Base-by-base conservation (phyloP, 2,797 vertebrate species). In the Myripristis jacobus region DNA sequence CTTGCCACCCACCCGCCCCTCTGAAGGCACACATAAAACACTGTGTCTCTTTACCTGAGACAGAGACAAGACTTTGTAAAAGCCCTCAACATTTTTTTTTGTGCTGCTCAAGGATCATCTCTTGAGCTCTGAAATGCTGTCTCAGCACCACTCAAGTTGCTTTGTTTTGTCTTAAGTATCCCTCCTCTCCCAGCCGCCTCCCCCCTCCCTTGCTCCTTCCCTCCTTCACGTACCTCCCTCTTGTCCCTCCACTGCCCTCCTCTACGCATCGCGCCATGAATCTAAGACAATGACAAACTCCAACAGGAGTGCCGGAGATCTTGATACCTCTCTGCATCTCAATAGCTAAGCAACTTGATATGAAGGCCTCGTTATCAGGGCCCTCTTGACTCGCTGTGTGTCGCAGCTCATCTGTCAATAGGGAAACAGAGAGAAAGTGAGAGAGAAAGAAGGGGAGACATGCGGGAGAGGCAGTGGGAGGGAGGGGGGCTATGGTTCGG, bases 231-330 rank as follows among this genome's bases (percentile, higher is more conserved):
- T 52, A 69, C 73, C 68, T 52, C 61, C 60, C 63, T 79, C 74
- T 81, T 43, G 67, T 65, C 67, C 73, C 58, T 0, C 75, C 67
- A 55, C 68, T 84, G 87, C 87, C 89, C 86, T 93, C 93, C 91
- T 88, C 92, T 88, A 80, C 2, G 88, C 83, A 92, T 94, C 92
- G 90, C 75, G 89, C 85, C 80, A 63, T 61, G 90, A 92, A 93
- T 94, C 93, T 90, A 86, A 89, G 92, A 85, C 90, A 88, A 89
- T 93, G 94, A 95, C 94, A 95, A 92, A 94, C 85, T 89, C 85
- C 88, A 92, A 95, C 93, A 93, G 94, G 92, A 69, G 79, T 93
- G 92, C 86, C 87, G 77, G 87, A 72, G 81, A 93, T 95, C 92
- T 93, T 88, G 87, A 94, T 95, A 93, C 92, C 84, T 88, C 79